Evolutionary conservation across 2,797 vertebrate genomes (phyloP), one percentile per base, ranked within the genome.

Genomic region (Enteromius thamalakanensis): DNA sequence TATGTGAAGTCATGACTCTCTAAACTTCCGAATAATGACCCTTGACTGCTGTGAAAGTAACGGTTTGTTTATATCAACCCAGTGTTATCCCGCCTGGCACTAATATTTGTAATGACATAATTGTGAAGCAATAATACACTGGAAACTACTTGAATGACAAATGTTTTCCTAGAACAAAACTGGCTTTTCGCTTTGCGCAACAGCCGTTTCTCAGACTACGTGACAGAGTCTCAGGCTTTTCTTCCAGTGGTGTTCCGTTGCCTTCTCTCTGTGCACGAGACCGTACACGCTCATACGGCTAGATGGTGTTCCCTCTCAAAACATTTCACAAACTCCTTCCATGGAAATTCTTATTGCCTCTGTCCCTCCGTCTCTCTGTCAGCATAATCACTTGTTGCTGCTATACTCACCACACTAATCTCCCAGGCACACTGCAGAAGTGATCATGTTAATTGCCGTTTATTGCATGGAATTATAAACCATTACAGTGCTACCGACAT

Each of bases 331-430:
- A 90, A 83, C 74, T 90, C 87, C 82, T 90, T 91, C 92, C 92
- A 94, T 94, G 94, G 94, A 95, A 95, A 94, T 84, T 92, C 86
- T 93, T 93, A 91, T 87, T 90, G 88, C 91, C 47, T 85, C 70
- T 21, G 67, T 90, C 86, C 84, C 82, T 26, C 80, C 89, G 86
- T 89, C 89, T 91, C 80, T 82, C 83, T 82, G 82, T 90, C 85
- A 87, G 87, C 87, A 90, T 88, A 88, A 86, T 87, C 83, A 81
- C 86, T 90, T 80, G 81, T 87, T 84, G 88, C 82, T 89, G 87
- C 86, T 34, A 37, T 85, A 87, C 87, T 83, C 86, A 87, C 85
- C 85, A 77, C 87, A 90, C 90, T 90, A 89, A 91, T 93, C 82
- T 90, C 83, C 89, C 89, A 49, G 89, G 90, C 84, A 85, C 90